These are phyloP conservation scores for Coendou prehensilis DNA, from an alignment of 2,797 vertebrate genomes.

Conservation along the genomic window DNA sequence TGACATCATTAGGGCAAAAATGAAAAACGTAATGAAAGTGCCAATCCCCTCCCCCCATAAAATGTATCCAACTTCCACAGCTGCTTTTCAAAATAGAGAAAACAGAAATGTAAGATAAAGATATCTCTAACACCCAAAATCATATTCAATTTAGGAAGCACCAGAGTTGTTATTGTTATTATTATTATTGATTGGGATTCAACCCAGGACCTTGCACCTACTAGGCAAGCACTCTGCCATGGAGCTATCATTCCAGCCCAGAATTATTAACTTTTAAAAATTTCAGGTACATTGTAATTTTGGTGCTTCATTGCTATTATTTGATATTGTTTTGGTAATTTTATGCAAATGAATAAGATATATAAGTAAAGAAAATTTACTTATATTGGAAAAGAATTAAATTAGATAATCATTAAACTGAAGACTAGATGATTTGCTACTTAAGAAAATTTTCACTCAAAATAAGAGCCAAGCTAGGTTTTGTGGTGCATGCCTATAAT, in stretches of 20 bases:
- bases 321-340: not conserved
- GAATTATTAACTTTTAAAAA: not conserved
- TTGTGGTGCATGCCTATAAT: no score
- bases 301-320: not conserved
- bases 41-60: not conserved
- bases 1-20: not conserved
- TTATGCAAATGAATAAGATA: not conserved
- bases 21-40: not conserved
- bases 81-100: not conserved
- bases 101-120: not conserved
- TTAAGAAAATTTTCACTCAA: not conserved
- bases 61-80: not conserved
- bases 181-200: not conserved
- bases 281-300: not conserved
- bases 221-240: not conserved
- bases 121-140: not conserved
- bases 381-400: not conserved
- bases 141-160: not conserved
- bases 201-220: not conserved
- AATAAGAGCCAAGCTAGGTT: not conserved
- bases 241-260: not conserved
- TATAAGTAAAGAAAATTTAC: not conserved
- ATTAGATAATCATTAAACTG: not conserved
- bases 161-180: not conserved
- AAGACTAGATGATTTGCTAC: not conserved